phyloP scores from a whole-genome alignment of 2,113 vertebrate species.

The Cricetomys ansorgei region DNA sequence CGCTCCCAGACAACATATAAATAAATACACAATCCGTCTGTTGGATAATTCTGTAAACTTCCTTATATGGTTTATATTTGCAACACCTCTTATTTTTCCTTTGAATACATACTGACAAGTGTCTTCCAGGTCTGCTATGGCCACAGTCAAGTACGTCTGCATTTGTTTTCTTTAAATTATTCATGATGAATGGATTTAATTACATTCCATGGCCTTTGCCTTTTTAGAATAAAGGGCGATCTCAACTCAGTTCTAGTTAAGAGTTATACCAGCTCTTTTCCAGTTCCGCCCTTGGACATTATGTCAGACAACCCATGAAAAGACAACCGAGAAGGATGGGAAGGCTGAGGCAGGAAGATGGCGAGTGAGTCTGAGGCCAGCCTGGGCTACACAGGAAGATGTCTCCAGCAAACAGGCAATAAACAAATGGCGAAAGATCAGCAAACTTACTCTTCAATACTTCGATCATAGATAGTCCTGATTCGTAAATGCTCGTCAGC shows the following conservation, averaged over 20 bases:
- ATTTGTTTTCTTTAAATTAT: constrained; percentile 47
- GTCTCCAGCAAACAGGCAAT: not conserved
- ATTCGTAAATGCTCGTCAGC: constrained; percentile 92
- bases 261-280: not conserved
- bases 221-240: constrained; percentile 28
- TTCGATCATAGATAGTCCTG: constrained; percentile 93
- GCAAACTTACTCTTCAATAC: constrained; percentile 93
- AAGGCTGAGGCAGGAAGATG: not conserved
- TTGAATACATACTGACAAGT: not conserved
- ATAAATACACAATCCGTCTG: not conserved
- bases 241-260: constrained; percentile 19
- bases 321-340: not conserved
- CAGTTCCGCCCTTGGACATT: not conserved
- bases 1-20: not conserved
- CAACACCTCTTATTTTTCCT: not conserved
- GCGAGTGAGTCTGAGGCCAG: not conserved
- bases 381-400: not conserved
- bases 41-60: constrained; percentile 36
- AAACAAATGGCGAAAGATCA: no score
- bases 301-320: constrained; percentile 34
- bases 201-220: not conserved
- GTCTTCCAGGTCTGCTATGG: not conserved
- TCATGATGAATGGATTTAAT: not conserved
- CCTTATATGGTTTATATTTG: not conserved
- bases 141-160: not conserved